phyloP scores from a whole-genome alignment of 2,888 invertebrate genomes.

The Xestobium rufovillosum region DNA sequence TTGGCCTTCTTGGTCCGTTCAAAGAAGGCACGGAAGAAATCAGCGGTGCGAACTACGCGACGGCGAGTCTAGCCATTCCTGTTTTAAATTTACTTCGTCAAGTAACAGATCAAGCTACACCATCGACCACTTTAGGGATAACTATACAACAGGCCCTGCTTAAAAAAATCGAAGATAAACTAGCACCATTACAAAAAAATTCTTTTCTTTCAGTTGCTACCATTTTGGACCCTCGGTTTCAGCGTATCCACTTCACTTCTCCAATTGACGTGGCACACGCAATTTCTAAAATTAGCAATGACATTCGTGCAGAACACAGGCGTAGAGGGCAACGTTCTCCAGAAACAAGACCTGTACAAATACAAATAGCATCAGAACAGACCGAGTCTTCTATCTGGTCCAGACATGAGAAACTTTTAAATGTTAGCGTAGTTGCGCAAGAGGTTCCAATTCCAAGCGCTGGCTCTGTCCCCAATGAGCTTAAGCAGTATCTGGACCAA shows the following conservation, averaged over 20 bases:
- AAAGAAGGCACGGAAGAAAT: conserved; percentile 27
- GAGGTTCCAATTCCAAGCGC: conserved; percentile 16
- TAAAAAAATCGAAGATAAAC: no score
- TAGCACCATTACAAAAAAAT: conserved; percentile 18
- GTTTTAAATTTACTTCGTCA: conserved; percentile 22
- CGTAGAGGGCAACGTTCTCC: no score
- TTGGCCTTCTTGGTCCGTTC: conserved; percentile 23
- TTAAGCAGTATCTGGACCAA: conserved; percentile 29
- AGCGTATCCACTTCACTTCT: conserved; percentile 24
- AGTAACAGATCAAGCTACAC: conserved; percentile 17
- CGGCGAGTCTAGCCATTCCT: conserved; percentile 25
- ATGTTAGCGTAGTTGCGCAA: conserved; percentile 2
- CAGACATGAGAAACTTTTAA: no score
- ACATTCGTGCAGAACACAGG: no score
- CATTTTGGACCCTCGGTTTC: conserved; percentile 26
- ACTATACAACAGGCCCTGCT: conserved; percentile 17
- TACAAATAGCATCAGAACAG: conserved; percentile 17
- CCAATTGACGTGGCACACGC: no score
- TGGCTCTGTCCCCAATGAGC: no score
- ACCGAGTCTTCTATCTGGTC: conserved; percentile 21
- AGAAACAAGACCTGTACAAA: no score
- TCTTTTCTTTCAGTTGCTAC: conserved; percentile 22
- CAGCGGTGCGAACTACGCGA: conserved; percentile 26
- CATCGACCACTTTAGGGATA: conserved; percentile 16
- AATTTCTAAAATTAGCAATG: no score